Conservation (phyloP, 2,797 vertebrate genomes). For the Urosaurus nigricauda region DNA sequence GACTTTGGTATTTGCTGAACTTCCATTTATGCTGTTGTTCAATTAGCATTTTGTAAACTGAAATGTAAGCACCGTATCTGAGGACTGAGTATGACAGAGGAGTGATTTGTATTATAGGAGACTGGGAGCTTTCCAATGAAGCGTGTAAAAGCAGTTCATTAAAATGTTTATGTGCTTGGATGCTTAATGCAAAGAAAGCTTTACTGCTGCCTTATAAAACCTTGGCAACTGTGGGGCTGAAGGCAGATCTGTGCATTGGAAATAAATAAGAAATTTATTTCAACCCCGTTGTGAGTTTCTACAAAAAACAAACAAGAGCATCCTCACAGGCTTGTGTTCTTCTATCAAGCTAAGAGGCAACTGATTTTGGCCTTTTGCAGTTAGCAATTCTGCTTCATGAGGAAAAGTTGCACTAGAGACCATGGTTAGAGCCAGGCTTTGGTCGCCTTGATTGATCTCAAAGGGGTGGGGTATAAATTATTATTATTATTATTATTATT, state of each 20-base stretch:
- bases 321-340: neutral
- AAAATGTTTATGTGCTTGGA: constrained; percentile 84
- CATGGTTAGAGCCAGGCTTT: neutral
- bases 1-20: constrained; percentile 38
- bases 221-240: constrained; percentile 71
- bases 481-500: too few relatives aligned
- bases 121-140: constrained; percentile 78
- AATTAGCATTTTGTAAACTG: constrained; percentile 63
- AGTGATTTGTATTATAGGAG: constrained; percentile 79
- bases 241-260: constrained; percentile 62
- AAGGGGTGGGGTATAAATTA: too few relatives aligned
- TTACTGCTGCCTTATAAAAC: constrained; percentile 79
- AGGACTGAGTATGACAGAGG: constrained; percentile 28
- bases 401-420: neutral
- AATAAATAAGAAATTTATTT: constrained; percentile 67
- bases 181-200: constrained; percentile 83
- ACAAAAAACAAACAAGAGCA: constrained; percentile 22
- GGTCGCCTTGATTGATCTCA: too few relatives aligned
- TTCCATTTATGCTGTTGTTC: constrained; percentile 42
- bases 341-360: neutral
- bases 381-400: neutral
- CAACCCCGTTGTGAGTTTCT: constrained; percentile 9
- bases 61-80: constrained; percentile 57
- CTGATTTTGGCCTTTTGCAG: constrained; percentile 14
- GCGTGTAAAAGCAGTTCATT: constrained; percentile 86